Percentiles rank a stretch among this genome's conserved stretches.
Evolutionary conservation across 92 coral and sea anemone species (phyloP).

Genomic region (Epizoanthus scotinus): DNA sequence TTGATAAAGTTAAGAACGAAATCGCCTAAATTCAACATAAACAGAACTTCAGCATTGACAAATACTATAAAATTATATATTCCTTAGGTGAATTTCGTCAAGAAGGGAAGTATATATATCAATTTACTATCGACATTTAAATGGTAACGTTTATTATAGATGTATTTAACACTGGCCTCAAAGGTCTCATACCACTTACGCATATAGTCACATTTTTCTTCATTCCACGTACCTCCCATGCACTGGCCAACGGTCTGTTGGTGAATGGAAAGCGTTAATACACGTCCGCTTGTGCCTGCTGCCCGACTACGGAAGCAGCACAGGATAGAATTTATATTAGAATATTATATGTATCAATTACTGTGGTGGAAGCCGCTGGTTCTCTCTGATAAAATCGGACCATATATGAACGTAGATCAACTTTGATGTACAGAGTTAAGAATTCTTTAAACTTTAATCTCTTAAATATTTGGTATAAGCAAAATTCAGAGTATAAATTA

Average conservation of each 20-base stretch:
- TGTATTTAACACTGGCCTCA: conserved; percentile 43
- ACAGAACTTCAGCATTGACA: neutral
- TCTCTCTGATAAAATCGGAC: conserved; percentile 26
- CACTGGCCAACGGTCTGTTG: conserved; percentile 6
- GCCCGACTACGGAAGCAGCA: neutral
- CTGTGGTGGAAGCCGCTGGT: neutral
- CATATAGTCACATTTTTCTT: neutral
- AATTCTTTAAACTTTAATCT: conserved; percentile 16
- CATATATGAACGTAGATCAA: conserved; percentile 23
- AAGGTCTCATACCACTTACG: conserved; percentile 13
- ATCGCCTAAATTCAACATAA: conserved; percentile 2
- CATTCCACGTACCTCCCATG: conserved; percentile 22
- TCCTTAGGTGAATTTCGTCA: conserved; percentile 2
- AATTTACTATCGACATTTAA: conserved; percentile 18
- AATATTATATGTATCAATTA: conserved; percentile 24
- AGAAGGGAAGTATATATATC: too few species aligned
- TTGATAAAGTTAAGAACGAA: neutral
- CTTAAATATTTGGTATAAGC: conserved; percentile 25
- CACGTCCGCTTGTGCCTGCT: conserved; percentile 25
- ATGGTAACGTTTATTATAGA: conserved; percentile 15
- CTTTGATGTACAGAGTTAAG: conserved; percentile 23
- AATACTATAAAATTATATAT: neutral
- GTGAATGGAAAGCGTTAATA: conserved; percentile 12
- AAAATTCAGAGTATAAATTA: conserved; percentile 37
- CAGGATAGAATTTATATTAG: conserved; percentile 33